phyloP scores from a whole-genome alignment of 2,797 vertebrate genomes.

The Bucorvus abyssinicus region DNA sequence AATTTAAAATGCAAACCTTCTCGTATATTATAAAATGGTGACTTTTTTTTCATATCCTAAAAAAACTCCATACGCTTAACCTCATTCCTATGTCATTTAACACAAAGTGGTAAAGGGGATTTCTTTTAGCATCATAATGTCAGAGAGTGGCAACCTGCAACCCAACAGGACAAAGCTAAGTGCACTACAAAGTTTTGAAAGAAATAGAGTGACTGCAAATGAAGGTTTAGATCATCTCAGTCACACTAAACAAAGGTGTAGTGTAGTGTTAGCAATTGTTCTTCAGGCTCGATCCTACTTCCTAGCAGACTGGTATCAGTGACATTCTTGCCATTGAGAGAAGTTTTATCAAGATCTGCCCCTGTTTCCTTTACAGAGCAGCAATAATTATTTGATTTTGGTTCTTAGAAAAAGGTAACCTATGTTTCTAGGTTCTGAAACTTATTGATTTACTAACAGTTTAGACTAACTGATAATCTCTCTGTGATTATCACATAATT shows the following conservation, averaged over 20 bases:
- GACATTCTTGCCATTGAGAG: not conserved
- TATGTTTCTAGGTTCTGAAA: not conserved
- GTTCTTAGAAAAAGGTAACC: not conserved
- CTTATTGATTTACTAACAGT: not conserved
- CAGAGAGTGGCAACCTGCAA: not conserved
- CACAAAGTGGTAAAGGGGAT: not conserved
- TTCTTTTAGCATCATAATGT: not conserved
- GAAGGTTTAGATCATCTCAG: not conserved
- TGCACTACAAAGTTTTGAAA: not conserved
- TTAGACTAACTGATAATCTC: not conserved
- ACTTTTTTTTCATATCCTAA: not conserved
- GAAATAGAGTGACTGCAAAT: not conserved
- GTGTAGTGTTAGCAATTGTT: not conserved
- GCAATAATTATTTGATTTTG: not conserved
- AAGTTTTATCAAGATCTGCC: not conserved
- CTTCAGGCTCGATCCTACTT: not conserved
- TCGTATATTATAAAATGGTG: not conserved
- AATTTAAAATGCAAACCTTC: not conserved
- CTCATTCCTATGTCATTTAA: not conserved
- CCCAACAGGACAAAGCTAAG: not conserved
- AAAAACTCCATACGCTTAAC: rapidly evolving
- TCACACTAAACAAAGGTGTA: not conserved
- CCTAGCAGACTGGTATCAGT: not conserved
- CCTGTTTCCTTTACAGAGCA: not conserved
- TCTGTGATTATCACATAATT: not conserved